Base-by-base conservation (phyloP, 2,113 vertebrate species). In the Oreochromis aureus region DNA sequence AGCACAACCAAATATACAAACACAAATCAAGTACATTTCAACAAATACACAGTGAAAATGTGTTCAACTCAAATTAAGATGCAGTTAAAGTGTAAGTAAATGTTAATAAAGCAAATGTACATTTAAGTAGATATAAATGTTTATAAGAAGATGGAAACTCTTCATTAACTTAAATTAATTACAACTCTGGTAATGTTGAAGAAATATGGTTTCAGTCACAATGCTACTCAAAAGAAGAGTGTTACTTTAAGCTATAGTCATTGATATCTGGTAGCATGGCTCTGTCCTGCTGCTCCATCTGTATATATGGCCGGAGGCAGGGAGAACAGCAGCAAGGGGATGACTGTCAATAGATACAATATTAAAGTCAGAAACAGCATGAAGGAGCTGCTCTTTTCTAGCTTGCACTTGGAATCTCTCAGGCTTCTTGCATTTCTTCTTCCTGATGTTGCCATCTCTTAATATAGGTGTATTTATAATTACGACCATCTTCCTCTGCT, bases 261-360 rank as follows among this genome's bases (percentile, higher is more conserved):
- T 1, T 73, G 22, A 46, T 5, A 16, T 16, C 22, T 44, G n/a
- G 12, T 4, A 24, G 66, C 58, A 61, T 61, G 30, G 59, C 66
- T 44, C n/a, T 2, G 66, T 24, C 7, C 36, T 15, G n/a, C 66
- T 24, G 9, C 12, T 44, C 66, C 12, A 16, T 24, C 11, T 44
- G 66, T n/a, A 71, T 0, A 0, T 13, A 10, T 1, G 39, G n/a
- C 8, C 0, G 3, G 1, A 16, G 39, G 7, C 22, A 0, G 0
- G 2, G 0, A 39, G 63, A 41, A 27, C 66, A 73, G 39, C 39
- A 27, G 39, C 66, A 3, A 46, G 39, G 61, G 10, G 0, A n/a
- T 2, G 34, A 36, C 32, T 11, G 32, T n/a, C 59, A 34, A 0
- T 34, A 34, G 34, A 66, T 13, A 0, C 10, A 22, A 3, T 22